Percentiles rank a stretch among this genome's conserved stretches.
phyloP scores from a whole-genome alignment of 2,888 invertebrate species.

The Idaea aversata region DNA sequence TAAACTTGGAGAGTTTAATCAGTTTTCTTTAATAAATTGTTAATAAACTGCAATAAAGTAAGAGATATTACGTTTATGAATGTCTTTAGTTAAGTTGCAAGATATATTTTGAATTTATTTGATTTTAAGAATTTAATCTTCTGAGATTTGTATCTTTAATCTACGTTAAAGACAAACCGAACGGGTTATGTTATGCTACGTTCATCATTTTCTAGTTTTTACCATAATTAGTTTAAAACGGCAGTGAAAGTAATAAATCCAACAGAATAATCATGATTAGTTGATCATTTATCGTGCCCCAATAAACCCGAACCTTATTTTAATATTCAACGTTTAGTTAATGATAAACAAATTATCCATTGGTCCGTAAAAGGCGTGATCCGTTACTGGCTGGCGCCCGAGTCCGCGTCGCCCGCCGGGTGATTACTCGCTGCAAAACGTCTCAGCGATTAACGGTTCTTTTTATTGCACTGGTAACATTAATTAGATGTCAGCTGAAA shows the following conservation, averaged over 20 bases:
- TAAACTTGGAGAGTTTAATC: too few relatives aligned
- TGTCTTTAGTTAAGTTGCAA: too few relatives aligned
- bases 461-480: conserved; percentile 36
- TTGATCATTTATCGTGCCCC: conserved; percentile 9
- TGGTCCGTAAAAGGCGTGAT: conserved; percentile 37
- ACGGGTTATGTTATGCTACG: too few relatives aligned
- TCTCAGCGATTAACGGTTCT: conserved; percentile 43
- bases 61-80: too few relatives aligned
- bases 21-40: too few relatives aligned
- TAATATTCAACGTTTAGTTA: conserved; percentile 28
- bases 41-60: too few relatives aligned
- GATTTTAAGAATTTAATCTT: too few relatives aligned
- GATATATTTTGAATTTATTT: too few relatives aligned
- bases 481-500: conserved; percentile 12
- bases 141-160: too few relatives aligned
- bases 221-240: not conserved
- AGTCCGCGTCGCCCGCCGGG: conserved; percentile 19
- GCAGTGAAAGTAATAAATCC: not conserved
- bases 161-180: too few relatives aligned
- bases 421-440: conserved; percentile 23
- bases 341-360: conserved; percentile 13
- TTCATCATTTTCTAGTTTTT: too few relatives aligned
- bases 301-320: conserved; percentile 13
- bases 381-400: conserved; percentile 53
- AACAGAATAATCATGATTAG: not conserved